A percentile compares a stretch with the other conserved stretches of the same genome.
Evolutionary conservation across 37 sponge, comb jelly and placozoan genomes (phyloP).

Genomic region (Geodia barretti): DNA sequence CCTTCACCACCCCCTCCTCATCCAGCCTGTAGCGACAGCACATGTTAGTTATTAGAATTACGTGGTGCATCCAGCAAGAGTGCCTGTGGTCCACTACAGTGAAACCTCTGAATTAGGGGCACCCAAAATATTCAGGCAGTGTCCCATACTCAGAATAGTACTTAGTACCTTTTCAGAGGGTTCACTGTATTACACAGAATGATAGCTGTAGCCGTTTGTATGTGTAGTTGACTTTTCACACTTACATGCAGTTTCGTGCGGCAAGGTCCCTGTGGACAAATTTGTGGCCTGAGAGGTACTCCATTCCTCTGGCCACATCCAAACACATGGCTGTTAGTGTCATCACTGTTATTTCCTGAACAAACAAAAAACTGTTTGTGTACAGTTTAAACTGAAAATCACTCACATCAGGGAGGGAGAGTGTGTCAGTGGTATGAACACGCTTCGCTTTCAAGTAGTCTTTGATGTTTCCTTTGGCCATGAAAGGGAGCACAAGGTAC

Average conservation of each 20-base stretch:
- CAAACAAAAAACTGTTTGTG: not conserved
- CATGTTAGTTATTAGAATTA: too few species aligned
- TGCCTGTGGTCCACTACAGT: too few species aligned
- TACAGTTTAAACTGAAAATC: not conserved
- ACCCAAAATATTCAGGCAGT: too few species aligned
- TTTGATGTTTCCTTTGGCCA: slow-evolving; percentile 26
- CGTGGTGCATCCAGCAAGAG: too few species aligned
- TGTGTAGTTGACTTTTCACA: not conserved
- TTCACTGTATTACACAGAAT: not conserved
- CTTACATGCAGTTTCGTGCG: slow-evolving; percentile 22
- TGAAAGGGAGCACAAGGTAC: slow-evolving; percentile 25
- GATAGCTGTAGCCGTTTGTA: not conserved
- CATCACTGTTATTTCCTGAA: not conserved
- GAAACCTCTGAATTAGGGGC: too few species aligned
- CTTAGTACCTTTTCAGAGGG: too few species aligned
- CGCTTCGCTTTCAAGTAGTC: slow-evolving; percentile 20
- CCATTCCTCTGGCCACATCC: slow-evolving; percentile 18
- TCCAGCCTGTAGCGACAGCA: slow-evolving; percentile 40
- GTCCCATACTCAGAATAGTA: too few species aligned
- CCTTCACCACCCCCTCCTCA: slow-evolving; percentile 32
- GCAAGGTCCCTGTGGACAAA: slow-evolving; percentile 27
- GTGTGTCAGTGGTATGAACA: slow-evolving; percentile 1
- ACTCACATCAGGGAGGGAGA: slow-evolving; percentile 19
- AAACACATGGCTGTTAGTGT: slow-evolving; percentile 3
- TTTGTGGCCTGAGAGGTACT: not conserved